Conservation (phyloP, 1,140 invertebrate genomes). For the Mya arenaria region DNA sequence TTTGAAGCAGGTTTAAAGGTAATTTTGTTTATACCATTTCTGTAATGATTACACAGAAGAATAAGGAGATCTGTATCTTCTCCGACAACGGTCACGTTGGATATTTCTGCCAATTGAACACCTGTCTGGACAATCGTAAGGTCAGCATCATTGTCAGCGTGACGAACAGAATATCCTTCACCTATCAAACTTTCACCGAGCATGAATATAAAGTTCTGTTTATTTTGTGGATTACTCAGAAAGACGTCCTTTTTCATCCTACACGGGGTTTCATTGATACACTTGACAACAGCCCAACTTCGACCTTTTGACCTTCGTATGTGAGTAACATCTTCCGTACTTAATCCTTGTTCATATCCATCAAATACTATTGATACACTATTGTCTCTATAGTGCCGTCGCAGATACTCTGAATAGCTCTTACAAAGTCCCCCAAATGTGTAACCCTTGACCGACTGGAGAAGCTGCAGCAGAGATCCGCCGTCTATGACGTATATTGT, state of each 20-base stretch:
- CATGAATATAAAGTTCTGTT: constrained; percentile 46
- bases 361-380: constrained; percentile 50
- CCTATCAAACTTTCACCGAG: constrained; percentile 12
- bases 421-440: constrained; percentile 30
- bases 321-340: constrained; percentile 42
- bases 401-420: background rate
- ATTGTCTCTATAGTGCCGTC: background rate
- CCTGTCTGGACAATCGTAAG: constrained; percentile 41
- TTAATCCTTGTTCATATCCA: constrained; percentile 17
- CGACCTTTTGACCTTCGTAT: background rate
- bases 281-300: background rate
- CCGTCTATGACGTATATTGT: constrained; percentile 56
- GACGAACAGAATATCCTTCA: constrained; percentile 21
- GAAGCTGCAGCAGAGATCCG: constrained; percentile 52
- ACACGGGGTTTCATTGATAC: background rate
- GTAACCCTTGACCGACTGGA: constrained; percentile 42
- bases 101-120: background rate
- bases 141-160: constrained; percentile 56
- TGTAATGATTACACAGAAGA: background rate
- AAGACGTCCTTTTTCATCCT: constrained; percentile 48
- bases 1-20: background rate
- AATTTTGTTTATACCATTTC: background rate
- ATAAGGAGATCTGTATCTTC: constrained; percentile 45
- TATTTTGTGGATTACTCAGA: constrained; percentile 46
- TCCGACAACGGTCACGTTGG: constrained; percentile 21